Base-by-base conservation (phyloP, 2,888 invertebrate species). In the Epistrophe grossulariae region DNA sequence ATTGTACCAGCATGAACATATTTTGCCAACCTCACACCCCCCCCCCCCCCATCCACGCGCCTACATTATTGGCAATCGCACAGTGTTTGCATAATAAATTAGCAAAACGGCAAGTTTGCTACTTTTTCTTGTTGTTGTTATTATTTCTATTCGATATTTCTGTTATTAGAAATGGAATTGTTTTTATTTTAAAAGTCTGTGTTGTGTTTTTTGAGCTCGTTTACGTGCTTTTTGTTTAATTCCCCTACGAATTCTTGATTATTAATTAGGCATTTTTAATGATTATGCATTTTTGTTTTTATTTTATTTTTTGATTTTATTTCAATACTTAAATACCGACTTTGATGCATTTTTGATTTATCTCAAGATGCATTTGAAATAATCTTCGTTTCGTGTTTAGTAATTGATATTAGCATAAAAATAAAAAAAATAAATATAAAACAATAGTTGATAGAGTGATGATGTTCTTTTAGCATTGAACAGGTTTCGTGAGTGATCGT, bases 41-140 rank as follows among this genome's bases (percentile, higher is more conserved):
- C 24, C 24, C 24, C 24, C 24, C 24, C 24, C 24, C 24, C 24
- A 24, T 17, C 9, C 13, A 62, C 19, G 10, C 24, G 40, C 48
- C 55, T 28, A 19, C 38, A 11, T 40, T 66, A 79, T 73, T 85
- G 78, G 74, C 57, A 50, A 82, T 82, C 68, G 83, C 83, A 83
- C 83, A 79, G 66, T 87, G 87, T 87, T 87, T 87, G 87, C 87
- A 87, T 87, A 87, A 83, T 83, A 83, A 83, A 83, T 87, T 87
- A 87, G 87, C 83, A 87, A 87, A 79, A 87, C 76, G 76, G 71
- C 79, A 48, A 72, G 79, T 76, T 83, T 72, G 83, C 83, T 66
- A 83, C 64, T 79, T 79, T 79, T 62, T 82, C 66, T 55, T 55
- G 71, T 68, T 80, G 76, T 76, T 76, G 66, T 55, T 81, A 17